A percentile compares a stretch with the other conserved stretches of the same genome.
phyloP scores from a whole-genome alignment of 2,797 vertebrate species.

The Enteromius treurensis region DNA sequence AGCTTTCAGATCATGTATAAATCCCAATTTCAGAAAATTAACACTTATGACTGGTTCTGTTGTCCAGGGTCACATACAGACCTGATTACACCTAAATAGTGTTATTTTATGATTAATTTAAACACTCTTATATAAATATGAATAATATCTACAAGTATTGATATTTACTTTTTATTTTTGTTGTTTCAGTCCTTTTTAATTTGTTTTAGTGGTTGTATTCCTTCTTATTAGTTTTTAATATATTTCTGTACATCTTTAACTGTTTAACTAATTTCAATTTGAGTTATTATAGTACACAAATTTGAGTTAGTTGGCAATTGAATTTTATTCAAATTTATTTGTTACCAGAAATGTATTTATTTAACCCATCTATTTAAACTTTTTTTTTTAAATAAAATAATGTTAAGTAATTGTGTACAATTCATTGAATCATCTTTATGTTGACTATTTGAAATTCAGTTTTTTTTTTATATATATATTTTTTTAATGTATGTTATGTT shows the following conservation, averaged over 20 bases:
- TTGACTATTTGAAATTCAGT: background rate
- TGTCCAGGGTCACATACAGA: no score
- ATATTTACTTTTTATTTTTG: background rate
- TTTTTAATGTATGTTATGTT: background rate
- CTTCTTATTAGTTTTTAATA: background rate
- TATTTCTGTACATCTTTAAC: background rate
- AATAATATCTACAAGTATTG: background rate
- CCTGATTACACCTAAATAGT: background rate
- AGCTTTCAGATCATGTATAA: no score
- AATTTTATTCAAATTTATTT: no score
- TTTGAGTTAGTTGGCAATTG: background rate
- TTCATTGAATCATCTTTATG: background rate
- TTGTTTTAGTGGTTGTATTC: background rate
- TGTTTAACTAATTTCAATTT: background rate
- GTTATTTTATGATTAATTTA: background rate
- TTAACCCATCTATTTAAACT: no score
- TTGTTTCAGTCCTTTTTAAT: background rate
- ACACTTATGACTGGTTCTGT: no score
- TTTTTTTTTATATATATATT: background rate
- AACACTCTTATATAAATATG: no score
- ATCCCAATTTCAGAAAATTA: no score
- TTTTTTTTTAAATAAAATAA: no score
- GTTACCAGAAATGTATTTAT: no score
- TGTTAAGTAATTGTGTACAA: background rate
- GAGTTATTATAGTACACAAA: background rate